Percentiles rank a stretch among this genome's conserved stretches.
Evolutionary conservation across 2,113 vertebrate genomes (phyloP).

Genomic region (Dolichotis patagonum): DNA sequence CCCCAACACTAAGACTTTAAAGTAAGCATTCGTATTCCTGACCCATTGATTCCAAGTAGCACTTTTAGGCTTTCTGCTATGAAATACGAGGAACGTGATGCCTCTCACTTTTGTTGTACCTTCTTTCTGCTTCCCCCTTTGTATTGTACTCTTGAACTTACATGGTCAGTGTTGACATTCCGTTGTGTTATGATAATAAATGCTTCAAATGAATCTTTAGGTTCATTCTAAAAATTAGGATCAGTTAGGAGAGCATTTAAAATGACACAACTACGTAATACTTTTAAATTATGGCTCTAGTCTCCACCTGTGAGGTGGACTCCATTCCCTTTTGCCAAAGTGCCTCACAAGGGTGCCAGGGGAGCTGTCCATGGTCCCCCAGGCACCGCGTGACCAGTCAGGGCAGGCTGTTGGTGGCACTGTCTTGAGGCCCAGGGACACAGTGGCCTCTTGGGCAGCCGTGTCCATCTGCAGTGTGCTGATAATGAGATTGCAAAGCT

Average conservation of each 20-base stretch:
- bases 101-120: not conserved
- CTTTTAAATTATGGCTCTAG: not conserved
- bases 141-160: not conserved
- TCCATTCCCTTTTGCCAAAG: not conserved
- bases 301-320: not conserved
- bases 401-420: not conserved
- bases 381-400: not conserved
- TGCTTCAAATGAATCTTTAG: not conserved
- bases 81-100: not conserved
- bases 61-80: not conserved
- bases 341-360: not conserved
- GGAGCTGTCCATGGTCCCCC: constrained; percentile 68
- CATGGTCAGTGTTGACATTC: not conserved
- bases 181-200: not conserved
- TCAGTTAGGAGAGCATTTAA: constrained; percentile 11
- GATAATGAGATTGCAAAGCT: not conserved
- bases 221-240: not conserved
- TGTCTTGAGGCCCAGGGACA: not conserved
- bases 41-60: not conserved
- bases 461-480: not conserved
- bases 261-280: not conserved
- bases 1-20: not conserved
- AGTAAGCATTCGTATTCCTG: not conserved
- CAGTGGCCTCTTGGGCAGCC: not conserved
- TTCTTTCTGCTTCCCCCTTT: not conserved